Evolutionary conservation across 2,888 invertebrate genomes (phyloP).

Genomic region (Epiblema foenella): DNA sequence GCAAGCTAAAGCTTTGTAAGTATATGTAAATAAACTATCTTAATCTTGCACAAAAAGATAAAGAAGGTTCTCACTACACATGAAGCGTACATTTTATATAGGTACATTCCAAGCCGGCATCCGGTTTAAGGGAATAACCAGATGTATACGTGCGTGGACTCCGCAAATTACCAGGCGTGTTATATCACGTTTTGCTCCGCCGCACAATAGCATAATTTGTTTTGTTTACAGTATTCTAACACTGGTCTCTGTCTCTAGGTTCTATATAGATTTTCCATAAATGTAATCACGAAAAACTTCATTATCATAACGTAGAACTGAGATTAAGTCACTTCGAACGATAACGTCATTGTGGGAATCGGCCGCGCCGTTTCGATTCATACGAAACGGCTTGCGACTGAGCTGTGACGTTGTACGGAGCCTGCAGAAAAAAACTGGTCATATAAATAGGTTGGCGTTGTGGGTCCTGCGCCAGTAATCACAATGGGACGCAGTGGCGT

Average conservation of each 20-base stretch:
- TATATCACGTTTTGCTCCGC: conserved; percentile 53
- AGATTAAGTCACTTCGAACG: conserved; percentile 45
- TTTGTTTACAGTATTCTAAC: conserved; percentile 45
- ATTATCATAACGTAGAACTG: conserved; percentile 10
- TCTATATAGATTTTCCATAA: not conserved
- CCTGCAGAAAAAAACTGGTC: conserved; percentile 67
- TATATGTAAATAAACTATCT: conserved; percentile 57
- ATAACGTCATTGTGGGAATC: conserved; percentile 69
- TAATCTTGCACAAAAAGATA: conserved; percentile 57
- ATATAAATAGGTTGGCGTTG: conserved; percentile 77
- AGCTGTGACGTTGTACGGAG: conserved; percentile 62
- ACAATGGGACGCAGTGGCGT: conserved; percentile 73
- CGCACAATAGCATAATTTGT: conserved; percentile 45
- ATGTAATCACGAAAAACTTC: conserved; percentile 11
- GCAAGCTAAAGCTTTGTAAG: conserved; percentile 45
- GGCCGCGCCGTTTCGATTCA: conserved; percentile 57
- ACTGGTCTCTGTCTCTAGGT: not conserved
- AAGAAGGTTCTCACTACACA: conserved; percentile 47
- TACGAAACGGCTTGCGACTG: conserved; percentile 54
- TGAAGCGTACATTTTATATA: conserved; percentile 45
- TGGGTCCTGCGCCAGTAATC: conserved; percentile 74
- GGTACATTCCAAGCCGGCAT: conserved; percentile 58
- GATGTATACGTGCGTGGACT: conserved; percentile 64
- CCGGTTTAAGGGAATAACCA: conserved; percentile 78
- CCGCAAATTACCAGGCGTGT: conserved; percentile 62